Conservation (phyloP, 2,888 invertebrate genomes). For the Drosophila seclusa region DNA sequence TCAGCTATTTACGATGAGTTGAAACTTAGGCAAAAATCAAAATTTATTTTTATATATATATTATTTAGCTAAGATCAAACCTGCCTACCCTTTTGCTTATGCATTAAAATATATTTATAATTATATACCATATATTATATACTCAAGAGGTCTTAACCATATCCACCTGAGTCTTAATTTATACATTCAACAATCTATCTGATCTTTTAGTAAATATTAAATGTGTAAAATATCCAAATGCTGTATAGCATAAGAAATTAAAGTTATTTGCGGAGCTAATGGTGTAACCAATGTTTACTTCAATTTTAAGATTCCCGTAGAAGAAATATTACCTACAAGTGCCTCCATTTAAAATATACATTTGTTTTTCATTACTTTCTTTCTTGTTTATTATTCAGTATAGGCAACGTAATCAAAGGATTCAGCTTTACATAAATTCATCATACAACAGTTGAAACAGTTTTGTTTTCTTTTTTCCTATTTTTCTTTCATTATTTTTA, state of each 20-base stretch:
- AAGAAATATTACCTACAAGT: background rate
- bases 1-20: too few relatives aligned
- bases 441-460: conserved; percentile 69
- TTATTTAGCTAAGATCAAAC: too few relatives aligned
- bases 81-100: too few relatives aligned
- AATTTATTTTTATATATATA: too few relatives aligned
- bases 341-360: background rate
- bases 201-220: background rate
- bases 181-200: background rate
- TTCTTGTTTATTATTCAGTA: conserved; percentile 43
- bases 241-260: background rate
- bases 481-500: background rate
- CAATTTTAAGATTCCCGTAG: background rate
- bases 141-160: too few relatives aligned
- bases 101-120: too few relatives aligned
- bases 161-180: too few relatives aligned
- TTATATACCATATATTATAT: too few relatives aligned
- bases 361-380: conserved; percentile 30
- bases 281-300: background rate
- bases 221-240: too few relatives aligned
- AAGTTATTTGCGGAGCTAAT: background rate
- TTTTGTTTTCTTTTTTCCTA: conserved; percentile 19
- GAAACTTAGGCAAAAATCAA: too few relatives aligned
- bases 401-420: conserved; percentile 56
- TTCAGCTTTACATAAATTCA: conserved; percentile 65